Evolutionary conservation across 2,113 vertebrate genomes (phyloP), one percentile per base, ranked within the genome.

Genomic region (Apeltes quadracus): DNA sequence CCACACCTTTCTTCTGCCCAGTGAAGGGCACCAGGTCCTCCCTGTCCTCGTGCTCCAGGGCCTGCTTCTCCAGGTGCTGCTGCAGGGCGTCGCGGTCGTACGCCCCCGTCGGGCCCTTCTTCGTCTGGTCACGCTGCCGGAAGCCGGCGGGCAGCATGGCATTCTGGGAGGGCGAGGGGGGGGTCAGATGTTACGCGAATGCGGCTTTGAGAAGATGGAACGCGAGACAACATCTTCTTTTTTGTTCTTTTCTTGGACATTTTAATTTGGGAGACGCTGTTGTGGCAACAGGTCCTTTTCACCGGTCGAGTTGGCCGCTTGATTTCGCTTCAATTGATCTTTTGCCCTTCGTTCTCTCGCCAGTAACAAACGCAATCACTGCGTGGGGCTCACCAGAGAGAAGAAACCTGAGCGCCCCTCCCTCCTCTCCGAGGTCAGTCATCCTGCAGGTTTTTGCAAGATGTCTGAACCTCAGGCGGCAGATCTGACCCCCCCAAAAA

Each of bases 21-120:
- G 96, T 98, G 91, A 95, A 99, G 80, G 96, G 96, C 82, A 98
- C 95, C 84, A 98, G 90, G 88, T 99, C 96, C 0, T 96, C 95
- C 2, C 94, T 89, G 64, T 97, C 97, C 29, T 75, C 73, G 25
- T 84, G 85, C 81, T 97, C 96, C 72, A 98, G 54, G 1, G 97
- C 97, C 85, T 94, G 61, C 78, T 96, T 95, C 92, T 98, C 96
- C 88, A 99, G 94, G 91, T 97, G 95, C 63, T 95, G 95, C 87
- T 95, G 75, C 62, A 98, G 93, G 38, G 96, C 96, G 0, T 95
- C 95, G 0, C 96, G 91, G 83, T 98, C 95, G 68, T 91, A 94
- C 0, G 94, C 91, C 0, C 97, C 97, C 0, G 97, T 98, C 0
- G 97, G 94, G 75, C 66, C 93, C 90, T 99, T 99, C 79, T 94